phyloP scores from a whole-genome alignment of 1,140 invertebrate genomes.

The Drosophila takahashii region DNA sequence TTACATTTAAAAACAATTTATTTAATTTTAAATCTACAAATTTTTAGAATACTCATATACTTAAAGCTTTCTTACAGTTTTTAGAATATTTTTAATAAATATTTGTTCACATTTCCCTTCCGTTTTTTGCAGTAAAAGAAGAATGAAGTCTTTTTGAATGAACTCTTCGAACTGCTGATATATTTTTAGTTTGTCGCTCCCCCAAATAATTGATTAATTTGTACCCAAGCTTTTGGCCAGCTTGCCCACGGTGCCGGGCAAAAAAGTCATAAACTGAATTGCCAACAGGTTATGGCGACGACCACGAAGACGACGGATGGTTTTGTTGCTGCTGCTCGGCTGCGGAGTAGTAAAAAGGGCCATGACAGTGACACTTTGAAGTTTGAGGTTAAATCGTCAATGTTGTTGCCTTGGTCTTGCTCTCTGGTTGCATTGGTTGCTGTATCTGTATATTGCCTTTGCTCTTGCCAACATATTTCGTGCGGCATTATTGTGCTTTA shows the following conservation, averaged over 20 bases:
- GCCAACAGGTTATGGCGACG: conserved; percentile 78
- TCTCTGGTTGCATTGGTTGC: conserved; percentile 31
- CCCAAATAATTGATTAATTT: background rate
- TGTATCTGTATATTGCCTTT: conserved; percentile 21
- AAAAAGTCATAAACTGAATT: conserved; percentile 80
- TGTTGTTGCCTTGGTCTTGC: conserved; percentile 62
- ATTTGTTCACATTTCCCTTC: no score
- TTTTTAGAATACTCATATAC: no score
- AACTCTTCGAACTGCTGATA: no score
- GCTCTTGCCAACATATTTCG: conserved; percentile 56
- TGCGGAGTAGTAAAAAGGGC: conserved; percentile 79
- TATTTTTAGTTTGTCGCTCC: no score
- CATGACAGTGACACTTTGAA: conserved; percentile 84
- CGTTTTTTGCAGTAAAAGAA: no score
- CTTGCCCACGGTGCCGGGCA: conserved; percentile 54
- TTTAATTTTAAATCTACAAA: no score
- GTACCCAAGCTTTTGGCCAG: background rate
- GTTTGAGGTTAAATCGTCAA: conserved; percentile 83
- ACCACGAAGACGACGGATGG: conserved; percentile 44
- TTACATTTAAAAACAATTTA: no score
- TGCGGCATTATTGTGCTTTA: conserved; percentile 30
- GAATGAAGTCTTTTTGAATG: no score
- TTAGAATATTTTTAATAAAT: no score
- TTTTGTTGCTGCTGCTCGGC: conserved; percentile 28
- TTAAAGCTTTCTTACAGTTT: no score